A percentile compares a stretch with the other conserved stretches of the same genome.
Conservation (phyloP, 1,140 invertebrate genomes). For the Solenopsis fugax region DNA sequence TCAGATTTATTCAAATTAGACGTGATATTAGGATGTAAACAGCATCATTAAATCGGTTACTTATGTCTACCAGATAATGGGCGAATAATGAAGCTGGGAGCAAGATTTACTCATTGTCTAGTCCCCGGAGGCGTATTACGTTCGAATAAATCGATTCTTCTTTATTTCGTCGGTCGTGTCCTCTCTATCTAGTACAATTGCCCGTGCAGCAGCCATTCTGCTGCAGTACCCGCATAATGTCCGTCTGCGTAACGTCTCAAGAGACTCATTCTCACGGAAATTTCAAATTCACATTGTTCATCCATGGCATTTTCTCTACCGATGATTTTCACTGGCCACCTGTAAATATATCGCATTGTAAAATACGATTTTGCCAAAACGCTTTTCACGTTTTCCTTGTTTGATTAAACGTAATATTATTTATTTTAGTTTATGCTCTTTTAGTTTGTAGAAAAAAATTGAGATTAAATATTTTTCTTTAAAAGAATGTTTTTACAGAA, state of each 20-base stretch:
- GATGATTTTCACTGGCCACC: background rate
- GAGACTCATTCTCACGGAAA: constrained; percentile 51
- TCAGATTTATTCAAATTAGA: constrained; percentile 68
- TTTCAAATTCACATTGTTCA: constrained; percentile 33
- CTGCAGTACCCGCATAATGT: constrained; percentile 20
- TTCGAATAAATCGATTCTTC: constrained; percentile 51
- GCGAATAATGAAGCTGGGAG: constrained; percentile 69
- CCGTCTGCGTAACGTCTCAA: background rate
- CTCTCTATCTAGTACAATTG: constrained; percentile 9
- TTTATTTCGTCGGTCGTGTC: constrained; percentile 44
- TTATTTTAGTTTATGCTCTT: background rate
- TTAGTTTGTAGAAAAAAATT: background rate
- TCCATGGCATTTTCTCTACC: background rate
- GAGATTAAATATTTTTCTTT: background rate
- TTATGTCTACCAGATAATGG: constrained; percentile 65
- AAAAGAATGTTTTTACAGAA: background rate
- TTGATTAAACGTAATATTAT: background rate
- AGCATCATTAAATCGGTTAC: constrained; percentile 74
- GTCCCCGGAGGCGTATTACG: constrained; percentile 53
- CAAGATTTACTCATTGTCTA: constrained; percentile 69
- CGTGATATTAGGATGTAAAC: constrained; percentile 70
- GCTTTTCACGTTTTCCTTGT: background rate
- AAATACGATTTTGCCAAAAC: background rate
- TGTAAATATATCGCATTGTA: background rate
- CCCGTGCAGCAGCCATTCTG: background rate